phyloP scores from a whole-genome alignment of 2,797 vertebrate genomes.

The Xiphophorus birchmanni region DNA sequence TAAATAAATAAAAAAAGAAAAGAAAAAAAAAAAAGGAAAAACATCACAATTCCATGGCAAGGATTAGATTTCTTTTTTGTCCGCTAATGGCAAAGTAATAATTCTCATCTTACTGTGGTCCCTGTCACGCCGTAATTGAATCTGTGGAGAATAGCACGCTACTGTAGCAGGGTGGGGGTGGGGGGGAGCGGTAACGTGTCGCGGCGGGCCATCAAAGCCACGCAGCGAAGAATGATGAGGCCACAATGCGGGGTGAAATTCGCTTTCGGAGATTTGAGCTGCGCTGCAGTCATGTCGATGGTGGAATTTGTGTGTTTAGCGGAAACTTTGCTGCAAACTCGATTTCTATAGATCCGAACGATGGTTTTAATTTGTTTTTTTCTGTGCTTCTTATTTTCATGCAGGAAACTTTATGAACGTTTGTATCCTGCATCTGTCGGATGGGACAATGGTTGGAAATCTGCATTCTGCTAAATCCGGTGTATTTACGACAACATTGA shows the following conservation, averaged over 20 bases:
- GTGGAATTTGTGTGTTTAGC: neutral
- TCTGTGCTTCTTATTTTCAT: no score
- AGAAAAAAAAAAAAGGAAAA: neutral
- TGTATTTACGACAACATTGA: no score
- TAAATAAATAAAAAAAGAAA: slow-evolving; percentile 19
- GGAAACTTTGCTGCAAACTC: neutral
- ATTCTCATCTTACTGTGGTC: slow-evolving; percentile 7
- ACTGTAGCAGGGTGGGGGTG: neutral
- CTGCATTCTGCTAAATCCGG: no score
- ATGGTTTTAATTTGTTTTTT: no score
- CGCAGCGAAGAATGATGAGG: neutral
- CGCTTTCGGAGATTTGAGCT: neutral
- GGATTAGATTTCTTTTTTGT: slow-evolving; percentile 12
- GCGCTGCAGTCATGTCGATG: neutral
- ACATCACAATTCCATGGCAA: neutral
- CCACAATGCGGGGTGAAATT: neutral
- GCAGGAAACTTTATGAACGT: no score
- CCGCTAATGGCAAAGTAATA: slow-evolving; percentile 52
- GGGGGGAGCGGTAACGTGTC: neutral
- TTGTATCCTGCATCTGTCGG: no score
- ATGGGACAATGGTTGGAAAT: no score
- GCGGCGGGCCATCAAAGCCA: neutral
- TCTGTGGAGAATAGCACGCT: slow-evolving; percentile 2
- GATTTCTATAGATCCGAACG: neutral
- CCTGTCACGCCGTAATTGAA: neutral